A percentile compares a stretch with the other conserved stretches of the same genome.
phyloP scores from a whole-genome alignment of 2,888 invertebrate genomes.

The Xestia xanthographa region DNA sequence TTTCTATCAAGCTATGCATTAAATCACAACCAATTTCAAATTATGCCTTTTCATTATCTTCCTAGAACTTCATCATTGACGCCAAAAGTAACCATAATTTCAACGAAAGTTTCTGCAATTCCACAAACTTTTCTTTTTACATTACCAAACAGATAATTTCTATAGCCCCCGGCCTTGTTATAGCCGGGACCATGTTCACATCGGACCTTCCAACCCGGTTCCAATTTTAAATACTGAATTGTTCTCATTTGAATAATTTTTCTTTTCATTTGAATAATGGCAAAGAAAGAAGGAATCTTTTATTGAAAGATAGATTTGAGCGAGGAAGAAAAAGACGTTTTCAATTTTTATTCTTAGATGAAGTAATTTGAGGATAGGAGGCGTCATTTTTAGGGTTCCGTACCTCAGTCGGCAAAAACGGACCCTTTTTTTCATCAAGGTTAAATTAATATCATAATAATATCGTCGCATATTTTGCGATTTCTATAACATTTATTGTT shows the following conservation, averaged over 20 bases:
- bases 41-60: conserved; percentile 17
- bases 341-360: conserved; percentile 37
- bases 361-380: conserved; percentile 41
- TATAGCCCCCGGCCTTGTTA: conserved; percentile 46
- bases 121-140: conserved; percentile 53
- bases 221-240: conserved; percentile 61
- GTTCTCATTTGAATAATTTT: conserved; percentile 65
- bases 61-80: conserved; percentile 11
- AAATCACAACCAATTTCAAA: neutral
- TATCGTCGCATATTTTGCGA: no score
- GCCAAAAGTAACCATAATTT: conserved; percentile 39
- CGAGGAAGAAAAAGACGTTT: conserved; percentile 39
- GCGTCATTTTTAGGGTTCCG: conserved; percentile 8
- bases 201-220: conserved; percentile 40
- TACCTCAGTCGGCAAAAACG: no score
- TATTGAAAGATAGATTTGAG: conserved; percentile 61
- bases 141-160: conserved; percentile 53
- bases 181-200: conserved; percentile 53
- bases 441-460: no score
- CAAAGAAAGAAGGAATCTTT: conserved; percentile 54
- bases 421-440: no score
- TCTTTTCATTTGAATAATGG: conserved; percentile 63
- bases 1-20: neutral
- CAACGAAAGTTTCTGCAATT: conserved; percentile 26
- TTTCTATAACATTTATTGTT: no score